Evolutionary conservation across 2,113 vertebrate species (phyloP), one percentile per base, ranked within the genome.

Genomic region (Aplodontia rufa): DNA sequence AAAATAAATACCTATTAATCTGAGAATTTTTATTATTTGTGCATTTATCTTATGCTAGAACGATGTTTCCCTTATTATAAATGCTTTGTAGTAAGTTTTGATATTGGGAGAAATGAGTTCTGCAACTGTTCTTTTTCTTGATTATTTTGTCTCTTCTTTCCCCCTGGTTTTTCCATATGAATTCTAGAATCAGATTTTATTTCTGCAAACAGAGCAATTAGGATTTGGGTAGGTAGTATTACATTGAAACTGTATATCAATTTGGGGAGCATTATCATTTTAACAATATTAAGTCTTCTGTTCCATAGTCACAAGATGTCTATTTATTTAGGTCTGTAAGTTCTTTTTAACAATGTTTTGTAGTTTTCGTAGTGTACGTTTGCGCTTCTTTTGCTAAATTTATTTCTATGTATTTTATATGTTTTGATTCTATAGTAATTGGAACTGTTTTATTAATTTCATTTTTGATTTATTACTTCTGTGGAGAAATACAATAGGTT

Each of bases 111-210:
- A 11, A n/a, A 30, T 51, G 14, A 42, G 30, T 85, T 42, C 12
- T 94, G n/a, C 45, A 79, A 22, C 22, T 64, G 24, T 80, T 58
- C 26, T 79, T 84, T 80, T 79, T 51, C 66, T 87, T 60, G 30
- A 37, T 53, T 72, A 40, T 84, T 90, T 60, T 72, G n/a, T 17
- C 24, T 91, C 11, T 53, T 88, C 64, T 88, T 72, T 74, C 26
- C 47, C 3, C 13, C 30, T 81, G 42, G 19, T 66, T 66, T 87
- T 87, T 91, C 32, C 37, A 37, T 66, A 66, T 66, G 37, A 53
- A 91, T 82, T 95, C 45, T 82, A 82, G 55, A 8, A 53, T 88
- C 24, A 45, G 19, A 66, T 89, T 88, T 82, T 82, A 68, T 80
- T 81, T 87, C 75, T 75, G 14, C 51, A 60, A 60, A 69, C 81